Percentiles rank a stretch among this genome's conserved stretches.
Evolutionary conservation across 2,113 vertebrate species (phyloP).

Genomic region (Perca flavescens): DNA sequence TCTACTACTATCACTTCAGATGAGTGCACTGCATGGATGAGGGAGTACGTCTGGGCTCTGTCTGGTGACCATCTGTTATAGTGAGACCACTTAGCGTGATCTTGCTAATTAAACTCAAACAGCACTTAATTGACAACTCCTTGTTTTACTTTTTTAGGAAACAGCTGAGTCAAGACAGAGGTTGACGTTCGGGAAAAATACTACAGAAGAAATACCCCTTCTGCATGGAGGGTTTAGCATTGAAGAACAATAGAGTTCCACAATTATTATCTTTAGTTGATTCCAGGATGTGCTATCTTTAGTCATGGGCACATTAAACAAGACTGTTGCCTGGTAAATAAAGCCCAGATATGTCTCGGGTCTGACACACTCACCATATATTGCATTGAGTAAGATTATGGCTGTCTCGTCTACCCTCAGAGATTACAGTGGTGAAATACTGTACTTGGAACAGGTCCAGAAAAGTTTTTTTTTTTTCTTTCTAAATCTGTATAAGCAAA

Average conservation of each 20-base stretch:
- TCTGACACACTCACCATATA: slow-evolving; percentile 30
- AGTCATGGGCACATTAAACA: slow-evolving; percentile 26
- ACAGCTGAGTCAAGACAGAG: too few species aligned
- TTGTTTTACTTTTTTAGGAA: too few species aligned
- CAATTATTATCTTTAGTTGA: neutral
- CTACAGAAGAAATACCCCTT: too few species aligned
- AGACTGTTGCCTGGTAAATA: slow-evolving; percentile 12
- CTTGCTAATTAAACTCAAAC: slow-evolving; percentile 78
- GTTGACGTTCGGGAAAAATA: too few species aligned
- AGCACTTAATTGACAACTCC: slow-evolving; percentile 40
- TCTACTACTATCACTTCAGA: slow-evolving; percentile 14
- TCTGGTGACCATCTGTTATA: slow-evolving; percentile 68
- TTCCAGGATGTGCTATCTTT: neutral
- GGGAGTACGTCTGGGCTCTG: slow-evolving; percentile 19
- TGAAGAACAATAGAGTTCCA: neutral
- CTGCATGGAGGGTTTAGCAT: neutral
- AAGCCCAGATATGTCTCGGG: neutral
- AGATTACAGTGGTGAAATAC: slow-evolving; percentile 30
- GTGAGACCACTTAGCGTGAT: slow-evolving; percentile 31
- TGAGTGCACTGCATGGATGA: slow-evolving; percentile 41
- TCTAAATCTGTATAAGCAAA: neutral
- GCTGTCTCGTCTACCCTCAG: neutral
- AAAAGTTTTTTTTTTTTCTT: neutral
- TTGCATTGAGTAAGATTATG: neutral
- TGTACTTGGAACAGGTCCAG: slow-evolving; percentile 18